Conservation (phyloP, 2,888 invertebrate genomes). For the Opisthograptis luteolata region DNA sequence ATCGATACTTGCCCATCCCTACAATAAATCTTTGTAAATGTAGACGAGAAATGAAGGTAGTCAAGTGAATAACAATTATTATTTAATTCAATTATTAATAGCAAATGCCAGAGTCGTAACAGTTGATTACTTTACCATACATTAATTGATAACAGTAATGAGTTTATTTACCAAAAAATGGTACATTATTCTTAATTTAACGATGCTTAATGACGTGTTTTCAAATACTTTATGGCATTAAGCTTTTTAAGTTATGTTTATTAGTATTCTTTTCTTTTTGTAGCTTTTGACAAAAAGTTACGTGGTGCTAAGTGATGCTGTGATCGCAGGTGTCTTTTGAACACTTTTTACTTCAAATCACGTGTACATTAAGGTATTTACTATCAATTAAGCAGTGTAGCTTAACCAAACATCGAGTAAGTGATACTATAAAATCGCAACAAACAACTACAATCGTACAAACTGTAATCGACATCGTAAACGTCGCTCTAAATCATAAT, state of each 20-base stretch:
- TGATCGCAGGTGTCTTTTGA: no score
- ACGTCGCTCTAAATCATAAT: conserved; percentile 54
- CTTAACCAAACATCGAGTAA: conserved; percentile 32
- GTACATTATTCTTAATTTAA: no score
- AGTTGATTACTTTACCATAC: background rate
- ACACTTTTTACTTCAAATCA: background rate
- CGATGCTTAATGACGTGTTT: no score
- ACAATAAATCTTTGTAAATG: no score
- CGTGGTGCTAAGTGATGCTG: no score
- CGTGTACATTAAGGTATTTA: background rate
- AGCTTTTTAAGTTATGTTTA: no score
- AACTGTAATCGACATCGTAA: conserved; percentile 50
- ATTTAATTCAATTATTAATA: background rate
- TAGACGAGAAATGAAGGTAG: background rate
- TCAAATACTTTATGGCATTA: no score
- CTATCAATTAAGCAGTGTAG: conserved; percentile 17
- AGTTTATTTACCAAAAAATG: no score
- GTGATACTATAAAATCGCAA: conserved; percentile 46
- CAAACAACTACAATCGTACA: conserved; percentile 42
- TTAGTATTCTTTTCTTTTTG: no score
- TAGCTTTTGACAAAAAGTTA: no score
- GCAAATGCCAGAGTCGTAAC: background rate
- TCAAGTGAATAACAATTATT: background rate
- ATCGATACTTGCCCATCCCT: no score
- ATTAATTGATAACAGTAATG: background rate